Conservation (phyloP, 2,888 invertebrate genomes). For the Oscheius sp. region DNA sequence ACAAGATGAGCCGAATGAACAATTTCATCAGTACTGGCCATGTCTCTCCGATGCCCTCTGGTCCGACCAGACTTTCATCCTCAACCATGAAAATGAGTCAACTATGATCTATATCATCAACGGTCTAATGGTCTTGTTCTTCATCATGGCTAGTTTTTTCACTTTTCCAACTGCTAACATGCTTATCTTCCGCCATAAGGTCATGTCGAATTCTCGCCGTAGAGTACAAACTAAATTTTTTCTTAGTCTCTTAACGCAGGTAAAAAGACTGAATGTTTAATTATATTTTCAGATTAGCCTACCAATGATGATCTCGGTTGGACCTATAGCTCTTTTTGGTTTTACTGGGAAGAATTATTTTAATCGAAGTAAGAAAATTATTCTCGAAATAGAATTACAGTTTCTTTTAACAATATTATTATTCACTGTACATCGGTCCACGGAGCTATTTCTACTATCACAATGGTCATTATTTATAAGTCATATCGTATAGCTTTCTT, state of each 20-base stretch:
- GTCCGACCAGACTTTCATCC: background rate
- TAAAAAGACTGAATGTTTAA: too few species aligned
- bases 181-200: background rate
- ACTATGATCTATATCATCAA: background rate
- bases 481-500: background rate
- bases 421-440: constrained; percentile 5
- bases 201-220: background rate
- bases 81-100: background rate
- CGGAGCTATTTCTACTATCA: background rate
- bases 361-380: background rate
- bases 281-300: background rate
- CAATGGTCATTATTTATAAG: background rate
- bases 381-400: too few species aligned
- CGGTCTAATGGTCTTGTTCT: background rate
- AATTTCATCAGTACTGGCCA: background rate
- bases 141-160: background rate
- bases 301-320: background rate
- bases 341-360: background rate
- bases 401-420: constrained; percentile 4
- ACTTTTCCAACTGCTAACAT: background rate
- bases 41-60: background rate
- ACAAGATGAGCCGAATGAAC: background rate
- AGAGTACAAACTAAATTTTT: background rate
- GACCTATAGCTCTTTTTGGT: background rate
- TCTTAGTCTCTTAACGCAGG: background rate